Evolutionary conservation across 2,797 vertebrate genomes (phyloP).

Genomic region (Garrulus glandarius): DNA sequence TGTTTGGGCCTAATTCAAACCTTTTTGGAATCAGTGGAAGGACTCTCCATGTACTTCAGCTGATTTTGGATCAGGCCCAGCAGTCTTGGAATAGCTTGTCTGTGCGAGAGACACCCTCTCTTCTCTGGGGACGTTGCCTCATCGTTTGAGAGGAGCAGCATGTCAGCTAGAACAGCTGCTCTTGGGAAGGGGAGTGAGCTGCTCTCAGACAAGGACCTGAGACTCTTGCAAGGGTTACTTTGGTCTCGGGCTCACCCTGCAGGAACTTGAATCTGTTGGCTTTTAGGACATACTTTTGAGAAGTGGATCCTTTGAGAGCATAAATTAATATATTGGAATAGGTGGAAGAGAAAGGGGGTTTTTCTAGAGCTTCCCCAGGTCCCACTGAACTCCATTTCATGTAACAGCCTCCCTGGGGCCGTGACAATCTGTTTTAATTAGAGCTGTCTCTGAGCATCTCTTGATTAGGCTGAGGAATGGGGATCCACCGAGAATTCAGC

Average conservation of each 20-base stretch:
- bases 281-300: not conserved
- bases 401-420: not conserved
- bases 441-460: constrained; percentile 24
- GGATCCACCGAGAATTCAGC: not conserved
- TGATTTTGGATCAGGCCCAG: constrained; percentile 24
- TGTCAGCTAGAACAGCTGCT: not conserved
- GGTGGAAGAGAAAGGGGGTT: not conserved
- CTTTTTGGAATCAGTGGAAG: constrained; percentile 23
- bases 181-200: not conserved
- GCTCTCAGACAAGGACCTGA: not conserved
- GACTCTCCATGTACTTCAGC: not conserved
- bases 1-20: constrained; percentile 28
- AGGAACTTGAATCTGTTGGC: not conserved
- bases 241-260: not conserved
- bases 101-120: not conserved
- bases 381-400: not conserved
- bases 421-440: constrained; percentile 18
- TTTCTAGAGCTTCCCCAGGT: not conserved
- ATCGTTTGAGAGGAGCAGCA: not conserved
- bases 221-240: not conserved
- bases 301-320: not conserved
- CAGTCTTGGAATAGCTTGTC: not conserved
- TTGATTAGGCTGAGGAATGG: constrained; percentile 38
- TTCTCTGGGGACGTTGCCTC: not conserved
- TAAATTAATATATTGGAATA: not conserved